Conservation (phyloP, 37 sponge, comb jelly and placozoan genomes). For the Tethya wilhelma region DNA sequence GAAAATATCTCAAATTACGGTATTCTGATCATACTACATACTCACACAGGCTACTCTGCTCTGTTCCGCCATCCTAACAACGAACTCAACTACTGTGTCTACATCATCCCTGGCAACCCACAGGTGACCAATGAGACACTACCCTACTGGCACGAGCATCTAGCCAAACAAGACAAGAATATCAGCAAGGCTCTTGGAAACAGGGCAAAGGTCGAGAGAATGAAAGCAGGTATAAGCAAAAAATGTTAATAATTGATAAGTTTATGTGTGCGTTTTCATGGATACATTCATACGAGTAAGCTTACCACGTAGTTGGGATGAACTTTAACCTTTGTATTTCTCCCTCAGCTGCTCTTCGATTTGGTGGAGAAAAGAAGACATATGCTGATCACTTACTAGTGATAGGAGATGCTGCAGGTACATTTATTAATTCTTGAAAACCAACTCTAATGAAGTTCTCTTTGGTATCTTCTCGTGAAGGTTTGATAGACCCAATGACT, state of each 20-base stretch:
- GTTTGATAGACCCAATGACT: conserved; percentile 70
- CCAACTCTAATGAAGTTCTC: no score
- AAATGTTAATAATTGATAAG: no score
- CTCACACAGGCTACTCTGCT: conserved; percentile 40
- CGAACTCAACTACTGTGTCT: conserved; percentile 57
- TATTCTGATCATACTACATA: not conserved
- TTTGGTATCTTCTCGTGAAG: no score
- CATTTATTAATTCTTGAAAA: not conserved
- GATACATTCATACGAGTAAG: no score
- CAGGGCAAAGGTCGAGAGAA: conserved; percentile 41
- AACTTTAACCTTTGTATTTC: not conserved
- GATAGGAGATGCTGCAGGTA: conserved; percentile 75
- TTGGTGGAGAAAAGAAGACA: conserved; percentile 59
- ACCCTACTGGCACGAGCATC: conserved; percentile 54
- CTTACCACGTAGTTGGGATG: not conserved
- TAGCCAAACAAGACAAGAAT: conserved; percentile 52
- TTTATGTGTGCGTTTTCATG: no score
- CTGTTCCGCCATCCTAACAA: conserved; percentile 58
- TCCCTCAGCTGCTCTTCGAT: conserved; percentile 15
- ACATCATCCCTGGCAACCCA: conserved; percentile 75
- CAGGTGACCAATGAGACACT: conserved; percentile 47
- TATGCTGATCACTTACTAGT: conserved; percentile 64
- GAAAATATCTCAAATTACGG: no score
- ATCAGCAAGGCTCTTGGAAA: conserved; percentile 61
- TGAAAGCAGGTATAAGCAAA: conserved; percentile 41